These are phyloP conservation scores for Erynnis tages DNA, from an alignment of 2,888 invertebrate genomes.

Conservation along the genomic window DNA sequence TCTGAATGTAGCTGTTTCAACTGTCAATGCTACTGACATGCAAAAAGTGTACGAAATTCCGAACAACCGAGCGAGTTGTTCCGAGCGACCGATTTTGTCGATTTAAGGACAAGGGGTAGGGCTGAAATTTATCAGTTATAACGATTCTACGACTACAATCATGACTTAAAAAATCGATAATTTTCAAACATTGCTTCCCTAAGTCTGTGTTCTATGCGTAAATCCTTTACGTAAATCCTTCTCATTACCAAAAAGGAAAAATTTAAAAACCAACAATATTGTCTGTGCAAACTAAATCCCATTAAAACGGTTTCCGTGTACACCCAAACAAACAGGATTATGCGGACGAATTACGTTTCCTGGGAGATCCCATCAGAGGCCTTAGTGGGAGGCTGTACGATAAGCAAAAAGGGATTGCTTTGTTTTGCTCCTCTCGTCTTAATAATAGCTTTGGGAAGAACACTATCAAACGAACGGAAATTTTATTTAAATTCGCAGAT, in stretches of 20 bases:
- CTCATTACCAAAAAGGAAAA: not conserved
- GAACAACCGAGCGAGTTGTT: no score
- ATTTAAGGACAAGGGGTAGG: no score
- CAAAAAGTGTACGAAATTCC: no score
- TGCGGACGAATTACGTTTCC: constrained; percentile 9
- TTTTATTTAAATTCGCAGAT: constrained; percentile 17
- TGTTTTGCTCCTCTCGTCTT: constrained; percentile 15
- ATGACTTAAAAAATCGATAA: no score
- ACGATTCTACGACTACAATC: no score
- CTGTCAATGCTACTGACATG: no score
- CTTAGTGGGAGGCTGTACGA: constrained; percentile 10
- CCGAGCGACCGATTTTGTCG: no score
- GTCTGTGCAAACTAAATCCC: not conserved
- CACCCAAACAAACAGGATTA: constrained; percentile 5
- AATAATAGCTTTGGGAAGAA: constrained; percentile 7
- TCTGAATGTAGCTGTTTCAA: no score
- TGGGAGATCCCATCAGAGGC: constrained; percentile 13
- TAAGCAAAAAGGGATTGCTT: constrained; percentile 14
- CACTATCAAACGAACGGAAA: constrained; percentile 7
- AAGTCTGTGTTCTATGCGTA: no score
- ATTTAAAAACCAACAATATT: not conserved
- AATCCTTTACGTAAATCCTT: no score
- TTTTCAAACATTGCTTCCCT: no score
- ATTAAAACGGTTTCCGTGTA: not conserved
- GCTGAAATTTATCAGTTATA: no score